Base-by-base conservation (phyloP, 1,140 invertebrate species). In the Sycophaga agraensis region DNA sequence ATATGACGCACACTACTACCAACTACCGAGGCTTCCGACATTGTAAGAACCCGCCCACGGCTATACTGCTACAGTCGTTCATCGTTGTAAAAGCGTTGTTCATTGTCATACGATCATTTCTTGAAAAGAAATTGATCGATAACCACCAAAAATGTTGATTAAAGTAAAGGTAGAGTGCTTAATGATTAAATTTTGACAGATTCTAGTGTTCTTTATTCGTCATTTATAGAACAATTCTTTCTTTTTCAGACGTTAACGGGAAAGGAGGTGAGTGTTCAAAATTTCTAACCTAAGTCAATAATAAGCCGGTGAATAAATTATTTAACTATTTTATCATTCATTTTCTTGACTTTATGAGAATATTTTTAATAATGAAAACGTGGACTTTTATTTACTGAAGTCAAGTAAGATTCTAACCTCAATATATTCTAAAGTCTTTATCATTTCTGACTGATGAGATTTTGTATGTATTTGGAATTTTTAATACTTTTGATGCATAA, bases 171-270 rank as follows among this genome's bases (percentile, higher is more conserved):
- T 91, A 83, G 82, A 72, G 37, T 24, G 42, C 39, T 43, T 40
- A 51, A 4, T 39, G 16, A 37, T 61, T 50, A 9, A 16, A 46
- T 24, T 35, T 45, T 11, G 2, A 17, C 28, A n/a, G 19, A 19
- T 9, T 60, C 43, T 46, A 48, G 17, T 43, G 37, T 66, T 58
- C 64, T 67, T 66, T 53, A 63, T 62, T 53, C 58, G 63, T 43
- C 6, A 55, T 46, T 69, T 69, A 69, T n/a, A n/a, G n/a, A n/a
- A n/a, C 71, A 17, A 53, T 53, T 39, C 40, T 64, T 65, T 62
- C 66, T 60, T 69, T 81, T 84, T 63, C 78, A 92, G 90, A 93
- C 91, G 24, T 82, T 93, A 37, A 93, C 91, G 37, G 91, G 90
- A 40, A 92, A 92, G 82, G 91, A 93, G 78, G 84, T 82, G 72